Conservation (phyloP, 2,888 invertebrate genomes). For the Podabrus alpinus region DNA sequence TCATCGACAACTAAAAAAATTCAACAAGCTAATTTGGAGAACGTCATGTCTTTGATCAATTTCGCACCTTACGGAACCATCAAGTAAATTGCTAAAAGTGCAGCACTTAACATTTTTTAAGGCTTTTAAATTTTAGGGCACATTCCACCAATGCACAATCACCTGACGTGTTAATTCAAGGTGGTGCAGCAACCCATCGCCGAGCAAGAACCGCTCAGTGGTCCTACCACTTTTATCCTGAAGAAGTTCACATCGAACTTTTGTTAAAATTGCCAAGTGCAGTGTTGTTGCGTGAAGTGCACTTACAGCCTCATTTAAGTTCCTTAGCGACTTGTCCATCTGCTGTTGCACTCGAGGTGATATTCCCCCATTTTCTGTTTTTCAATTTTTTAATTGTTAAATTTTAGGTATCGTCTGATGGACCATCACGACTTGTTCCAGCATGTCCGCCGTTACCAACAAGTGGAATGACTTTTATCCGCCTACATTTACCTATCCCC, state of each 20-base stretch:
- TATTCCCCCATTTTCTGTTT: not conserved
- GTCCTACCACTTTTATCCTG: conserved; percentile 93
- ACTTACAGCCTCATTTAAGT: conserved; percentile 83
- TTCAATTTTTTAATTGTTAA: not conserved
- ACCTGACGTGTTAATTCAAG: conserved; percentile 83
- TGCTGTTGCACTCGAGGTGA: conserved; percentile 82
- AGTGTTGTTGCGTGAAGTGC: conserved; percentile 84
- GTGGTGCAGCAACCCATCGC: conserved; percentile 73
- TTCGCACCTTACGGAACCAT: conserved; percentile 84
- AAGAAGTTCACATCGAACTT: conserved; percentile 87
- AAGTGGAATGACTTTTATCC: conserved; percentile 85
- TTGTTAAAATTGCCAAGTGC: conserved; percentile 87
- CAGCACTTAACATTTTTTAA: not conserved
- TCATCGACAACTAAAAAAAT: conserved; percentile 49
- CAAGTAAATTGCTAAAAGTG: conserved; percentile 31
- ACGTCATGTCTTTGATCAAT: conserved; percentile 79
- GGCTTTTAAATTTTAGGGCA: conserved; percentile 38
- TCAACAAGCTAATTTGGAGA: conserved; percentile 62
- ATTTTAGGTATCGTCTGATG: conserved; percentile 68
- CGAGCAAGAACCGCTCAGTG: conserved; percentile 90
- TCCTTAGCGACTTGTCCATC: conserved; percentile 86
- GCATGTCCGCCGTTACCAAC: conserved; percentile 85
- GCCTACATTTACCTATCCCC: conserved; percentile 79
- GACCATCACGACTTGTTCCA: conserved; percentile 76
- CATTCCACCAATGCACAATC: conserved; percentile 74